Evolutionary conservation across 2,888 invertebrate species (phyloP).

Genomic region (Holacanthella duospinosa): DNA sequence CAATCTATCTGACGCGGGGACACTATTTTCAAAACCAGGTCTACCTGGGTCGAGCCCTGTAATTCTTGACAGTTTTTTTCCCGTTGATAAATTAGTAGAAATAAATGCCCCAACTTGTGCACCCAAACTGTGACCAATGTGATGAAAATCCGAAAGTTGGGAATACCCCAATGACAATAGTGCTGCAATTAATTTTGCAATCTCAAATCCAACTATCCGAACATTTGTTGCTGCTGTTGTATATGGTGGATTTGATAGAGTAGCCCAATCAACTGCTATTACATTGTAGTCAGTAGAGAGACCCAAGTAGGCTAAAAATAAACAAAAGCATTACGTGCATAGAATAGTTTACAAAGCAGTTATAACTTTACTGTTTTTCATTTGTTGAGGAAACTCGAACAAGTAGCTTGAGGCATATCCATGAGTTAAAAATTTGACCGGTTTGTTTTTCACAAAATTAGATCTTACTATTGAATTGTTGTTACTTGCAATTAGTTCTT

Average conservation of each 20-base stretch:
- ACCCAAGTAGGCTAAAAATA: not conserved
- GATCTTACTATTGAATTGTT: not conserved
- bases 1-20: constrained; percentile 45
- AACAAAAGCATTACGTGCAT: not conserved
- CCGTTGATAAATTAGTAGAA: not conserved
- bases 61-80: not conserved
- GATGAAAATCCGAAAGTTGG: not conserved
- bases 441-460: not conserved
- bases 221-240: not conserved
- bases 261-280: not conserved
- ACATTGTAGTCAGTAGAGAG: not conserved
- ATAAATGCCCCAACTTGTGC: constrained; percentile 2
- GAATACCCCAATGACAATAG: not conserved
- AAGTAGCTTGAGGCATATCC: not conserved
- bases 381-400: not conserved
- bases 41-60: constrained; percentile 51
- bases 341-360: not conserved
- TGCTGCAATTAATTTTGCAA: not conserved
- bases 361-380: not conserved
- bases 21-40: constrained; percentile 49
- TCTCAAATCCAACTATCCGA: not conserved
- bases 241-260: not conserved
- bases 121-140: not conserved
- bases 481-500: not conserved
- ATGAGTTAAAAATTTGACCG: not conserved